A percentile compares a stretch with the other conserved stretches of the same genome.
Conservation (phyloP, 2,888 invertebrate genomes). For the Exocentrus adspersus region DNA sequence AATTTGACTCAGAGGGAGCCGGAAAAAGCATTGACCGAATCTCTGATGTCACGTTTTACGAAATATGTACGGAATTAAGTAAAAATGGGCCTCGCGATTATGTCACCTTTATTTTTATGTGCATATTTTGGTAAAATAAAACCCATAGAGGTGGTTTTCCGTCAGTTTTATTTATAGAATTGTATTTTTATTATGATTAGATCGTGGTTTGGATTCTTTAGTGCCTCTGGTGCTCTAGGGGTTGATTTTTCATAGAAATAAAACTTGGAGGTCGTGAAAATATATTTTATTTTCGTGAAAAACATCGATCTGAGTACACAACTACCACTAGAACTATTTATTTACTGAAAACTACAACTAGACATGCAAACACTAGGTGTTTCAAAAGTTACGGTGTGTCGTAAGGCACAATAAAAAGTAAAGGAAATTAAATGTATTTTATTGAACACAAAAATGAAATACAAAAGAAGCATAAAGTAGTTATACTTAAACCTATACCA, state of each 20-base stretch:
- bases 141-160: background rate
- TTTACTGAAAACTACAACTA: slow-evolving; percentile 30
- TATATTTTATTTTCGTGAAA: slow-evolving; percentile 41
- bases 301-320: slow-evolving; percentile 36
- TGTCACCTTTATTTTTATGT: slow-evolving; percentile 7
- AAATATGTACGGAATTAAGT: slow-evolving; percentile 4
- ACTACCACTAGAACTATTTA: slow-evolving; percentile 26
- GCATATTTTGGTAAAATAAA: background rate
- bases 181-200: background rate
- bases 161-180: background rate
- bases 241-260: background rate
- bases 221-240: background rate
- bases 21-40: slow-evolving; percentile 21
- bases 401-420: slow-evolving; percentile 48
- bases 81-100: background rate
- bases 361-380: slow-evolving; percentile 26
- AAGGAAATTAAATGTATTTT: slow-evolving; percentile 41
- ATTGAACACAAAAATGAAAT: slow-evolving; percentile 47
- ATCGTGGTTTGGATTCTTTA: background rate
- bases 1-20: slow-evolving; percentile 4
- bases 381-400: slow-evolving; percentile 21
- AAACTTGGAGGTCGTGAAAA: slow-evolving; percentile 32
- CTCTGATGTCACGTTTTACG: slow-evolving; percentile 16
- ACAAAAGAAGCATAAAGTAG: slow-evolving; percentile 33
- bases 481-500: slow-evolving; percentile 43